Conservation (phyloP, 1,140 invertebrate genomes). For the Gonioctena quinquepunctata region DNA sequence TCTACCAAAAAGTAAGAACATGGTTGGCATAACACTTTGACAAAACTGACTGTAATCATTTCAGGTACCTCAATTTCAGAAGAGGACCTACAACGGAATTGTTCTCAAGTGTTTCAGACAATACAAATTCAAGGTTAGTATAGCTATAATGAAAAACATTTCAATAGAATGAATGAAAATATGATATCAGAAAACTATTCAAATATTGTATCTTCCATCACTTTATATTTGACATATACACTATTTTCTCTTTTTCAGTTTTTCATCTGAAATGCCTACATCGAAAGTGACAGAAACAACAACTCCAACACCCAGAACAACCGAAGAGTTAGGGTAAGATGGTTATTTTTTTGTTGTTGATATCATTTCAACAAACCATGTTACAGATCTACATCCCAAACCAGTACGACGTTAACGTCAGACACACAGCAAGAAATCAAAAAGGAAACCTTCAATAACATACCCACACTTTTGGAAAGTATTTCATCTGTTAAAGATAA, state of each 20-base stretch:
- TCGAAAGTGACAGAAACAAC: no score
- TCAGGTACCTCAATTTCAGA: slow-evolving; percentile 20
- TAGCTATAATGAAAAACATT: no score
- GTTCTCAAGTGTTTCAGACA: neutral
- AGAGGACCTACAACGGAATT: slow-evolving; percentile 28
- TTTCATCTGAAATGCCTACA: no score
- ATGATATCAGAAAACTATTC: no score
- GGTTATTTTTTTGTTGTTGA: no score
- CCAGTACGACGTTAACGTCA: neutral
- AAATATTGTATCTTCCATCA: no score
- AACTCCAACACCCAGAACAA: neutral
- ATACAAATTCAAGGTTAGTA: neutral
- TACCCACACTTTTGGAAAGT: neutral
- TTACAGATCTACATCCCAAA: neutral
- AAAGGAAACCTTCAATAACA: neutral
- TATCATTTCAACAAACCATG: no score
- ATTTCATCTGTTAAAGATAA: neutral
- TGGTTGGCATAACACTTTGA: neutral
- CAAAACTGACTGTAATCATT: neutral
- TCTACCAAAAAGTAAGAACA: neutral
- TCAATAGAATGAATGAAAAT: no score
- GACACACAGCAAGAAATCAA: neutral
- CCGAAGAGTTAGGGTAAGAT: neutral
- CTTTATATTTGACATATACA: no score
- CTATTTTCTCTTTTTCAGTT: no score